phyloP scores from a whole-genome alignment of 1,140 invertebrate genomes.

The Drosophila prosaltans region DNA sequence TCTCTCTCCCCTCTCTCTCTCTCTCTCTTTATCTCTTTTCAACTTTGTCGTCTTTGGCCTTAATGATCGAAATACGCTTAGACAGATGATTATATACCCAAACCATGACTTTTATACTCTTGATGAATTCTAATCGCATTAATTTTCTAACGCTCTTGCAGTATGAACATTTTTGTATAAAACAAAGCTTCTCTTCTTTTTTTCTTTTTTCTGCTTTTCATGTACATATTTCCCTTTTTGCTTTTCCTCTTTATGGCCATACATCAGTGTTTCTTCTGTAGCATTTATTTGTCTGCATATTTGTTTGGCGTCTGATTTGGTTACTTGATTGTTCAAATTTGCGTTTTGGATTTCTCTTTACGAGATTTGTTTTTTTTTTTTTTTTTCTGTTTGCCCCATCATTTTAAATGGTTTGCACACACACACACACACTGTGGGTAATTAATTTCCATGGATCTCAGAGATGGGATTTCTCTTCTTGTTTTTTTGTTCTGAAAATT shows the following conservation, averaged over 20 bases:
- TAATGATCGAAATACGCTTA: no score
- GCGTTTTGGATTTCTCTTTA: constrained; percentile 3
- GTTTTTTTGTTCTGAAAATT: not conserved
- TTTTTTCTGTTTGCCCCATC: not conserved
- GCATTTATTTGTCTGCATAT: constrained; percentile 12
- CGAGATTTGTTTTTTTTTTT: not conserved
- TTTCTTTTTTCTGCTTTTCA: not conserved
- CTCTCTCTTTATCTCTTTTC: no score
- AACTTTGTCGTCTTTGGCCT: no score
- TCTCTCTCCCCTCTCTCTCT: no score
- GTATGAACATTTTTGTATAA: not conserved
- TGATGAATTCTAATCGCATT: not conserved
- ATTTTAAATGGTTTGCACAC: constrained; percentile 2
- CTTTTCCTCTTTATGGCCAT: not conserved
- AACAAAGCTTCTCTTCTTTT: not conserved
- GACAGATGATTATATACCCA: no score
- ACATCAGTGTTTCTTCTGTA: constrained; percentile 1
- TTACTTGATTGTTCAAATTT: constrained; percentile 9
- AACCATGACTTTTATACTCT: not conserved
- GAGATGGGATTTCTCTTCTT: not conserved
- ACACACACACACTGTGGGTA: not conserved
- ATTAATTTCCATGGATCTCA: not conserved
- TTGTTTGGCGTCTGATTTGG: constrained; percentile 12
- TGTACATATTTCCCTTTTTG: not conserved
- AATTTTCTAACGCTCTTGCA: not conserved